phyloP scores from a whole-genome alignment of 2,113 vertebrate species.

The Archilochus colubris region DNA sequence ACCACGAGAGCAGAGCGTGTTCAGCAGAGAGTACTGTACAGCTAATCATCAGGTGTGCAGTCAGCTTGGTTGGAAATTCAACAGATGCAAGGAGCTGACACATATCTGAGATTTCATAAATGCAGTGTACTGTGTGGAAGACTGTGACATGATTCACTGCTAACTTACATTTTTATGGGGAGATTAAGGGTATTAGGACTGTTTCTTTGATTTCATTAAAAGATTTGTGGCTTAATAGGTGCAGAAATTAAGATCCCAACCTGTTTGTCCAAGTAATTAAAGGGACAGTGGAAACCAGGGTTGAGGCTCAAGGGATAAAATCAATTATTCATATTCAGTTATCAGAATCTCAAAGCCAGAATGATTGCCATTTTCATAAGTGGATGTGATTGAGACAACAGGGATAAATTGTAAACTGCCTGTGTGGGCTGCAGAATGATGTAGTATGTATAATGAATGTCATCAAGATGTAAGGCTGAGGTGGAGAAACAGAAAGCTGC shows the following conservation, averaged over 20 bases:
- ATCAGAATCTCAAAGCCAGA: not conserved
- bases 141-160: not conserved
- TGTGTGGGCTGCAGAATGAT: constrained; percentile 52
- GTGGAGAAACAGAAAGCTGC: not conserved
- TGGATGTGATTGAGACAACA: constrained; percentile 20
- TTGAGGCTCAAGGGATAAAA: not conserved
- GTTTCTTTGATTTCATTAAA: not conserved
- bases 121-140: not conserved
- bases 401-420: constrained; percentile 45
- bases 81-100: not conserved
- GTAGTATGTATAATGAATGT: constrained; percentile 46
- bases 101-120: not conserved
- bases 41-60: not conserved
- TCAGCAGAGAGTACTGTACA: not conserved
- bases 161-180: not conserved
- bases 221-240: not conserved
- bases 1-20: not conserved
- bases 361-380: not conserved
- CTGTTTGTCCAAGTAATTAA: constrained; percentile 35
- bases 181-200: not conserved
- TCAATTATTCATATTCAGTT: constrained; percentile 4
- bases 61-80: not conserved
- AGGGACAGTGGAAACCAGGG: not conserved
- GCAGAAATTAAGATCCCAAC: not conserved
- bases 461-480: constrained; percentile 49